Evolutionary conservation across 92 coral and sea anemone genomes (phyloP).

Genomic region (Bergia puertoricense): DNA sequence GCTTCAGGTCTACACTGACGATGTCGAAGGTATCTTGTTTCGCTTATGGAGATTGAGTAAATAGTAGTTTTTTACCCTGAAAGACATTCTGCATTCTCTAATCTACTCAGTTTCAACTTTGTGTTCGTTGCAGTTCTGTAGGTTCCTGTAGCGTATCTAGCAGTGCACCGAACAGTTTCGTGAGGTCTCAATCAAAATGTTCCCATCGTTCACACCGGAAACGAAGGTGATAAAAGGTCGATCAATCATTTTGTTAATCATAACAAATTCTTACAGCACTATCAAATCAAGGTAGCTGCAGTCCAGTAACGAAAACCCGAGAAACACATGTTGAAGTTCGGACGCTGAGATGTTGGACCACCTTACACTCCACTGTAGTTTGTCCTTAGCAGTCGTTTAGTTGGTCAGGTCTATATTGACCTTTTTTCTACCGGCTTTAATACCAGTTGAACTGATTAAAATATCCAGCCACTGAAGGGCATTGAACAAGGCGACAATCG

Average conservation of each 20-base stretch:
- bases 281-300: neutral
- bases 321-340: neutral
- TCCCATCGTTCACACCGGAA: neutral
- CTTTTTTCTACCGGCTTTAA: neutral
- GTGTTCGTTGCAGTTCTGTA: neutral
- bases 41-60: neutral
- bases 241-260: neutral
- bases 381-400: neutral
- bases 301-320: neutral
- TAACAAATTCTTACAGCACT: slow-evolving; percentile 15
- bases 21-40: neutral
- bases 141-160: neutral
- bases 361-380: neutral
- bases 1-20: neutral
- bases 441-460: neutral
- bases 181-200: neutral
- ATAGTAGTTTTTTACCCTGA: neutral
- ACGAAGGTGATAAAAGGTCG: neutral
- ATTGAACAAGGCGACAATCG: neutral
- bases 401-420: neutral
- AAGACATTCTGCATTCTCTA: neutral
- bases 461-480: neutral
- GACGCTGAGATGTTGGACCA: neutral
- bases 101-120: neutral
- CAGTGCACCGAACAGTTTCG: neutral